Conservation (phyloP, 2,113 vertebrate species). For the Monopterus albus region DNA sequence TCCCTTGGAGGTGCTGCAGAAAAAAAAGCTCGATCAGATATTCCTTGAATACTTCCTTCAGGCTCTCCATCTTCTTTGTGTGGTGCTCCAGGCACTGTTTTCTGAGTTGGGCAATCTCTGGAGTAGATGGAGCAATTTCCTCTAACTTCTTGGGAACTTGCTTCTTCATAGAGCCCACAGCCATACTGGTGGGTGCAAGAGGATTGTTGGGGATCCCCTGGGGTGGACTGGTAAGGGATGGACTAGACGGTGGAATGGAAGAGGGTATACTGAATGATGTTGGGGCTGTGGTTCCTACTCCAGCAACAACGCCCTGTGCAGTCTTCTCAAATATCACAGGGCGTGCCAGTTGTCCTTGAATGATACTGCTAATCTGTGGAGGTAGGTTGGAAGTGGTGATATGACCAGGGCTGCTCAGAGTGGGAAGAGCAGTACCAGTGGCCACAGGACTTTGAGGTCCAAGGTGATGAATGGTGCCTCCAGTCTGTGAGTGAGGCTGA, state of each 20-base stretch:
- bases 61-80: slow-evolving; percentile 88
- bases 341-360: slow-evolving; percentile 89
- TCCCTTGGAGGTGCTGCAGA: slow-evolving; percentile 96
- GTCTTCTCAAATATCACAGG: slow-evolving; percentile 89
- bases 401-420: slow-evolving; percentile 87
- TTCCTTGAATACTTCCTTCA: slow-evolving; percentile 94
- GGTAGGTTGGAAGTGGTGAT: slow-evolving; percentile 91
- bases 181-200: slow-evolving; percentile 78
- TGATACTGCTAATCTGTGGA: slow-evolving; percentile 93
- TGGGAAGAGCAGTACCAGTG: slow-evolving; percentile 80
- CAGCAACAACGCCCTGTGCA: slow-evolving; percentile 82
- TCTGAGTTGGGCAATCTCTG: slow-evolving; percentile 91
- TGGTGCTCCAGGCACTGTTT: slow-evolving; percentile 95
- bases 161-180: slow-evolving; percentile 83
- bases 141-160: slow-evolving; percentile 88
- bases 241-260: slow-evolving; percentile 89
- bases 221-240: slow-evolving; percentile 85
- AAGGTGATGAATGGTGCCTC: slow-evolving; percentile 91
- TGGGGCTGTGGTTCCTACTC: slow-evolving; percentile 80
- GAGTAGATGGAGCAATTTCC: slow-evolving; percentile 92
- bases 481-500: slow-evolving; percentile 93
- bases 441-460: slow-evolving; percentile 91
- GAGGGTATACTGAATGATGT: slow-evolving; percentile 87
- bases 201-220: slow-evolving; percentile 87
- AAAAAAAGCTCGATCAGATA: slow-evolving; percentile 96